Conservation (phyloP, 2,797 vertebrate genomes). For the Megaceryle alcyon region DNA sequence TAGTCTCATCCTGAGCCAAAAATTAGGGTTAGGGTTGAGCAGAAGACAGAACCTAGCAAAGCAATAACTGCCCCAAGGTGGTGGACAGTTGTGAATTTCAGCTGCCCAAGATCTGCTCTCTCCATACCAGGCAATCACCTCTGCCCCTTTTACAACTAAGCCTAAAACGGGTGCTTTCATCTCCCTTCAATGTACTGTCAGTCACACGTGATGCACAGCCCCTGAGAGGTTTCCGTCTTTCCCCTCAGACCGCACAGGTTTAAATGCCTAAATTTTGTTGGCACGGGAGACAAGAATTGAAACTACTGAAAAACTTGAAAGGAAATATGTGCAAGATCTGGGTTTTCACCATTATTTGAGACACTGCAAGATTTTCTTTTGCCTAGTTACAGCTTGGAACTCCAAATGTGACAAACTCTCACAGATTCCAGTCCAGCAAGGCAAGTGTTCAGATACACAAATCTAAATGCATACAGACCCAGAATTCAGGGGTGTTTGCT, state of each 20-base stretch:
- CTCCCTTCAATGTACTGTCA: neutral
- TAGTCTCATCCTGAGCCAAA: neutral
- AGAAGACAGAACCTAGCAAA: neutral
- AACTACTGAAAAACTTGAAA: neutral
- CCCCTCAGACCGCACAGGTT: neutral
- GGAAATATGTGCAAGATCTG: neutral
- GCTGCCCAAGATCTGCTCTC: neutral
- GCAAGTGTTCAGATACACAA: neutral
- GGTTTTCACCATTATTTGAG: neutral
- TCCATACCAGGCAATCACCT: neutral
- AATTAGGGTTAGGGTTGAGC: neutral
- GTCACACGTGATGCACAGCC: neutral
- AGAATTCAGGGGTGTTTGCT: neutral
- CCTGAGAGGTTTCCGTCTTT: neutral
- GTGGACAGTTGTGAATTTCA: neutral
- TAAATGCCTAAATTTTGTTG: neutral
- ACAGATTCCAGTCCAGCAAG: neutral
- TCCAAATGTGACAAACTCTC: neutral
- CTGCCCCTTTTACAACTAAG: neutral
- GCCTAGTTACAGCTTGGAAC: neutral
- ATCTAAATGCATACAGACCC: neutral
- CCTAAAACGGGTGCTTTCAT: neutral
- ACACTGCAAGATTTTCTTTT: neutral
- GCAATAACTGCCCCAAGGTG: rapidly evolving
- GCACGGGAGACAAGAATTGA: neutral